Base-by-base conservation (phyloP, 1,140 invertebrate genomes). In the Drosophila sulfurigaster region DNA sequence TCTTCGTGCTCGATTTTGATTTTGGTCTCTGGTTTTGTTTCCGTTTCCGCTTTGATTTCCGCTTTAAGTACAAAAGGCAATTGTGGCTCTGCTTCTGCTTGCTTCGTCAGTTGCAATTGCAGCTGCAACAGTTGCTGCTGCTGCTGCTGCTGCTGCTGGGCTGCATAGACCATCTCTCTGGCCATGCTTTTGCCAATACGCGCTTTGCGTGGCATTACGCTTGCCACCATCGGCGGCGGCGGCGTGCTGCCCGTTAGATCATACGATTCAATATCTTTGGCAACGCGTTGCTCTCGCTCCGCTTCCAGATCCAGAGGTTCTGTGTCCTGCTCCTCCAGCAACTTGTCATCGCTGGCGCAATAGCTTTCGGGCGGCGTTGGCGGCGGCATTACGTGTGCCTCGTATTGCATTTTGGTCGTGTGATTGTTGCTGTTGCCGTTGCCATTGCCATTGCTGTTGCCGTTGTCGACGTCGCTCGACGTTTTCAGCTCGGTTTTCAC, bases 171-270 rank as follows among this genome's bases (percentile, higher is more conserved):
- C 89, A 91, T 92, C 68, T 94, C 94, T 25, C 95, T 92, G 20
- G 94, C 95, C 94, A 95, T 95, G n/a, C 93, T 94, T 92, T 95
- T 95, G 28, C 95, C 95, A 28, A 95, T 93, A n/a, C 95, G 93
- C 2, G 95, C 95, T 76, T 94, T 94, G n/a, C 94, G 85, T 30
- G 92, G 83, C 41, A 78, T 54, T 7, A 62, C 63, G 1, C 38
- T 51, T 8, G 32, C 58, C 8, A 35, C 58, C n/a, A 30, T 43
- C 2, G 57, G 11, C 7, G 59, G 63, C 0, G 86, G 71, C 0
- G 89, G 82, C 30, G 86, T 69, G 32, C 69, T 75, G 32, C 65
- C 74, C 5, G 81, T 89, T n/a, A 92, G 51, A 64, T 92, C 91
- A 54, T 88, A 92, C 0, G 86, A 85, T 38, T 91, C 90, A 1